phyloP scores from a whole-genome alignment of 2,888 invertebrate genomes.

The Endotricha flammealis region DNA sequence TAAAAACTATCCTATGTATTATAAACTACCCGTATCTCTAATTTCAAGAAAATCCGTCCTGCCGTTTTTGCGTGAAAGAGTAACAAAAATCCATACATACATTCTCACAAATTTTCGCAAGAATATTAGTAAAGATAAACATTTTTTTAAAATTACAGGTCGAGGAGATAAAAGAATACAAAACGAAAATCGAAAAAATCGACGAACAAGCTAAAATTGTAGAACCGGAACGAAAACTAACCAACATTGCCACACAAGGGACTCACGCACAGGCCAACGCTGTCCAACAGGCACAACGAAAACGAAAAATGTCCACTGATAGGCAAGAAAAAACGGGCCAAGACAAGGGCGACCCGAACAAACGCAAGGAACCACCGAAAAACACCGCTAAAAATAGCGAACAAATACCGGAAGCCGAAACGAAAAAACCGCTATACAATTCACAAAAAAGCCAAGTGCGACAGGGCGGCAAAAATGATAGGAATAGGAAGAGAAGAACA shows the following conservation, averaged over 20 bases:
- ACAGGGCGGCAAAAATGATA: too few species aligned
- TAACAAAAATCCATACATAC: too few species aligned
- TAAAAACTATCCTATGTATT: too few species aligned
- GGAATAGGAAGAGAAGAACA: too few species aligned
- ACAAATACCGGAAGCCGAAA: conserved; percentile 22
- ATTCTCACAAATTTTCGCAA: too few species aligned
- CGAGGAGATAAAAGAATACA: conserved; percentile 49
- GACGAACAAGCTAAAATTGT: conserved; percentile 54
- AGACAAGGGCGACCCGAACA: conserved; percentile 9
- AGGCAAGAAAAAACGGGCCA: conserved; percentile 26
- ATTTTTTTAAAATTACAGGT: conserved; percentile 34
- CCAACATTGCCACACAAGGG: too few species aligned
- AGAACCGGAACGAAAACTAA: conserved; percentile 44
- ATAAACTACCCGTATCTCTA: too few species aligned
- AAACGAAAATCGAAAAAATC: too few species aligned
- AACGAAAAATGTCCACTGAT: conserved; percentile 36
- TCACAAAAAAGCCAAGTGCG: conserved; percentile 51
- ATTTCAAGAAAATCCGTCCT: too few species aligned
- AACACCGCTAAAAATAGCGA: conserved; percentile 23
- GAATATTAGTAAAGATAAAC: conserved; percentile 1
- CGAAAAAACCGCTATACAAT: conserved; percentile 11
- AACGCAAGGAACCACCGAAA: conserved; percentile 22
- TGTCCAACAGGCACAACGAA: conserved; percentile 34
- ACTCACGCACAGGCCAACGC: too few species aligned
- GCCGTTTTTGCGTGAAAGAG: too few species aligned